A percentile compares a stretch with the other conserved stretches of the same genome.
phyloP scores from a whole-genome alignment of 2,113 vertebrate species.

The Campylomormyrus tamandua region DNA sequence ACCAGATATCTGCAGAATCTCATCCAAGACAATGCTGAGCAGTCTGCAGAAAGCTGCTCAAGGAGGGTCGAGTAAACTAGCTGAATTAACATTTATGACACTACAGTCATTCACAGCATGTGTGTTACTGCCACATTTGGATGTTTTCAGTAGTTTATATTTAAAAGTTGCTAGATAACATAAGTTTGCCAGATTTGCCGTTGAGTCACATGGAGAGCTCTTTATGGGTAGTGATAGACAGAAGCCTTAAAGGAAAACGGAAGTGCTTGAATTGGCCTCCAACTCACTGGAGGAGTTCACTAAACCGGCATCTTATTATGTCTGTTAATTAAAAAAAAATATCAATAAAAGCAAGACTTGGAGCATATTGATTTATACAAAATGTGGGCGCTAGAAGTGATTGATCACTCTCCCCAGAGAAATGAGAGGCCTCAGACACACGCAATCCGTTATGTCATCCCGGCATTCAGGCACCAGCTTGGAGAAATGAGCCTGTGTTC shows the following conservation, averaged over 20 bases:
- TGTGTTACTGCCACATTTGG: neutral
- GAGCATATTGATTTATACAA: conserved; percentile 1
- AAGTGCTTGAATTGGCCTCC: neutral
- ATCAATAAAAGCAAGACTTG: conserved; percentile 3
- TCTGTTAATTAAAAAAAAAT: conserved; percentile 4
- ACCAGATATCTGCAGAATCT: neutral
- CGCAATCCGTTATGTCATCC: neutral
- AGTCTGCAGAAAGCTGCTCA: neutral
- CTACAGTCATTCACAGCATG: neutral
- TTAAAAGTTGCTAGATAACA: neutral
- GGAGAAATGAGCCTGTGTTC: neutral
- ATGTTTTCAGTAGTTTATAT: neutral
- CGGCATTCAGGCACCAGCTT: neutral
- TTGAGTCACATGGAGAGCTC: neutral
- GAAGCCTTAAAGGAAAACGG: neutral
- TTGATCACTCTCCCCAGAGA: neutral
- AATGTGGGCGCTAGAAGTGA: neutral
- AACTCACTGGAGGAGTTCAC: neutral
- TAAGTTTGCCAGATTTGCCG: neutral
- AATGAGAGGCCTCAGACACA: neutral
- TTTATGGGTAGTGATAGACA: neutral
- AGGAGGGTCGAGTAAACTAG: neutral
- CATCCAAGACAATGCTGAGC: neutral
- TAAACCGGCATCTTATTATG: neutral
- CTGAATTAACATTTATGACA: neutral